These are phyloP conservation scores for Pseudomyrmex pallidus DNA, from an alignment of 1,140 invertebrate species.

Conservation along the genomic window DNA sequence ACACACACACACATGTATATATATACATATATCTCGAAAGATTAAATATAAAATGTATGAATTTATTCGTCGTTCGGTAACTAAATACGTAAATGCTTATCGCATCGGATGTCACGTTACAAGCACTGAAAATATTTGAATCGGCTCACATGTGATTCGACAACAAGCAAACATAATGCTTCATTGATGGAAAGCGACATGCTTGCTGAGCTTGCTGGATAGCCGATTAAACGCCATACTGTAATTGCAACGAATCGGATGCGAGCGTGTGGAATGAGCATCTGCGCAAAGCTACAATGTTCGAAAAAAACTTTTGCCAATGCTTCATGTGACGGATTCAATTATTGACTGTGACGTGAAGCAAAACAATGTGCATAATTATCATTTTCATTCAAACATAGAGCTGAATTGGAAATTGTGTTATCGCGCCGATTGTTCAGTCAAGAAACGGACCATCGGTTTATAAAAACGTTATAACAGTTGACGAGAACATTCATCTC, in stretches of 20 bases:
- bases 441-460: slow-evolving; percentile 15
- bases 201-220: slow-evolving; percentile 21
- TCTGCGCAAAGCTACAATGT: slow-evolving; percentile 35
- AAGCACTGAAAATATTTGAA: slow-evolving; percentile 34
- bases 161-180: slow-evolving; percentile 67
- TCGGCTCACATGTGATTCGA: slow-evolving; percentile 62
- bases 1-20: too few species aligned
- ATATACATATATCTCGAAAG: too few species aligned
- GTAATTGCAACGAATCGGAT: slow-evolving; percentile 55
- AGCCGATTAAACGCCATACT: slow-evolving; percentile 57
- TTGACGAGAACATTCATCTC: slow-evolving; percentile 30
- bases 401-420: slow-evolving; percentile 34
- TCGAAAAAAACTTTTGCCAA: slow-evolving; percentile 35
- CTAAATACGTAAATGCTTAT: slow-evolving; percentile 7
- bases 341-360: slow-evolving; percentile 47
- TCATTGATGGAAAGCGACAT: slow-evolving; percentile 52
- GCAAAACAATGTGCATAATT: slow-evolving; percentile 45
- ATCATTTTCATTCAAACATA: slow-evolving; percentile 46
- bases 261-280: slow-evolving; percentile 22
- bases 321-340: slow-evolving; percentile 43
- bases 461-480: slow-evolving; percentile 43
- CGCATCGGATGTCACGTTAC: slow-evolving; percentile 24
- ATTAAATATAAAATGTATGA: not conserved
- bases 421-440: slow-evolving; percentile 17
- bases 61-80: not conserved